A percentile compares a stretch with the other conserved stretches of the same genome.
Conservation (phyloP, 2,888 invertebrate genomes). For the Scaptomyza polygonia region DNA sequence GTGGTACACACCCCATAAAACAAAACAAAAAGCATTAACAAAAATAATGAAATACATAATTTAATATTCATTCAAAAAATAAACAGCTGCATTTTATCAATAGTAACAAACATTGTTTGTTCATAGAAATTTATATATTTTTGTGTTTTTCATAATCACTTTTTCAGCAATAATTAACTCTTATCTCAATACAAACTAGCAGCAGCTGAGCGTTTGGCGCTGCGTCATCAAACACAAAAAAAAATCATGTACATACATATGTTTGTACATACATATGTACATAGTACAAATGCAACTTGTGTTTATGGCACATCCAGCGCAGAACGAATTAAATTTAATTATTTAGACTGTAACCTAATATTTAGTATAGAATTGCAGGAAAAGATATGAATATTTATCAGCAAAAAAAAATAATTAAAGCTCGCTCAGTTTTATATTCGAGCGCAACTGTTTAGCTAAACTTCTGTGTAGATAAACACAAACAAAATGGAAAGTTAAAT, state of each 20-base stretch:
- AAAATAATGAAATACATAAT: constrained; percentile 3
- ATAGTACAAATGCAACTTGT: no score
- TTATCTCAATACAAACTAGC: background rate
- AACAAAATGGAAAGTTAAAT: constrained; percentile 19
- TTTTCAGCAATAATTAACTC: background rate
- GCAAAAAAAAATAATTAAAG: background rate
- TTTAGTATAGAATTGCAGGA: background rate
- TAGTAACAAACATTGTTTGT: no score
- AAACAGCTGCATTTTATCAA: constrained; percentile 3
- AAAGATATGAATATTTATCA: background rate
- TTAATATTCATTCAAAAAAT: background rate
- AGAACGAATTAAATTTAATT: no score
- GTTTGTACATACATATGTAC: background rate
- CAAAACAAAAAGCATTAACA: constrained; percentile 3
- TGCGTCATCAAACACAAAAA: background rate
- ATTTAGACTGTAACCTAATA: background rate
- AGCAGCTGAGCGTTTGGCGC: background rate
- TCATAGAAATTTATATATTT: background rate
- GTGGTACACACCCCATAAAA: constrained; percentile 51
- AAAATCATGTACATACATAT: background rate
- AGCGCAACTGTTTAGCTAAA: background rate
- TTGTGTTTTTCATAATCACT: background rate
- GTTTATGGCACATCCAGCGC: no score
- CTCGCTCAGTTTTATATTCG: no score
- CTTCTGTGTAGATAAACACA: background rate